Evolutionary conservation across 2,888 invertebrate genomes (phyloP), one percentile per base, ranked within the genome.

Genomic region (Deilephila elpenor): DNA sequence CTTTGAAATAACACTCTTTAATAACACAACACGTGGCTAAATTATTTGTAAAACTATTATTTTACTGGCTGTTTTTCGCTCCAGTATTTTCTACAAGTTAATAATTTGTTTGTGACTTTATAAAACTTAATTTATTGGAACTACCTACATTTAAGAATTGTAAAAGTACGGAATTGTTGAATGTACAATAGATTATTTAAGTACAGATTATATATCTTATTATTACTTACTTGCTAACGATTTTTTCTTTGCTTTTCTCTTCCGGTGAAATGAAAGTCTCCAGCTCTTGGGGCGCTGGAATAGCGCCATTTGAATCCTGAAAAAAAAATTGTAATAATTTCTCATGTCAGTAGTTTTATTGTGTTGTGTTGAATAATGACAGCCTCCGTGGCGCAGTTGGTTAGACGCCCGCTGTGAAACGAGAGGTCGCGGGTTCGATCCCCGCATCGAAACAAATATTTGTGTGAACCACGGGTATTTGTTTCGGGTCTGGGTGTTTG

Each of bases 211-310:
- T 60, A 20, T 11, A n/a, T 34, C 7, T 19, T 34, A 61, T 61
- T 34, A 3, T 17, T 76, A 85, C 95, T 94, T 86, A 96, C 96
- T 94, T 96, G 84, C 88, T 95, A 73, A 91, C 90, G 67, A 91
- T 89, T 79, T 89, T 92, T 77, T 95, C 96, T 82, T 95, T 95
- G 44, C 80, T 88, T 75, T 92, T 95, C n/a, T 97, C 97, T 84
- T 97, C 96, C 81, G 95, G 95, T 64, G 97, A 96, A 78, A 98
- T 92, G 86, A 97, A 97, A n/a, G 97, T 97, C 82, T 97, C 97
- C 95, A 97, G 89, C 91, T 98, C 97, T 80, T 97, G 97, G 71
- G 96, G 95, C 72, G 92, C 89, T 70, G 90, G 85, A n/a, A 86
- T 73, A 44, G 81, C 86, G 74, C 93, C 93, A 81, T 95, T 95